Evolutionary conservation across 2,888 invertebrate species (phyloP), one percentile per base, ranked within the genome.

Genomic region (Sinodicranocentrus sp.): DNA sequence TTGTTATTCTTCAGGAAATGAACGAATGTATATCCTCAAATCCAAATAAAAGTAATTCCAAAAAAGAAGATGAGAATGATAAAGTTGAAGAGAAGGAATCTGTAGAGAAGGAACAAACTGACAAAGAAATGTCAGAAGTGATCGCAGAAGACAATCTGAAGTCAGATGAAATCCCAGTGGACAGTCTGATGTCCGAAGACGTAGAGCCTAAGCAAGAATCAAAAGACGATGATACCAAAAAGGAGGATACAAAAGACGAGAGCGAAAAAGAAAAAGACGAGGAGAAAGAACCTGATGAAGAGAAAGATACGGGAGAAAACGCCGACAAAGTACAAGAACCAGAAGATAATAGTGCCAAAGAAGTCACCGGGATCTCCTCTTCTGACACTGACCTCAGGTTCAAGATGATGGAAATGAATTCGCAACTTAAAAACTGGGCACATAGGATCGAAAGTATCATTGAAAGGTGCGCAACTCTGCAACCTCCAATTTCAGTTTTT

Each of bases 401-500:
- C 33, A 82, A 77, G 71, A 61, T 88, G 23, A 68, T 71, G 65
- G 86, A 86, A 70, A 79, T 86, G 79, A 88, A 87, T 70, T 44
- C 59, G 1, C 84, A 84, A 83, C 43, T 88, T n/a, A 44, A 70
- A 39, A 86, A 86, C 61, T 88, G 88, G 88, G 76, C 82, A 26
- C 82, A 79, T 33, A 63, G 86, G 79, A 88, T 88, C 68, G 87
- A 87, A 78, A 82, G 75, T 79, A 82, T 87, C 21, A 73, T 87
- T 70, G 85, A 87, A 87, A 88, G 88, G 88, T 86, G 86, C 88
- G 87, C 87, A 88, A 87, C 88, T 88, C 86, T 88, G 88, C 87
- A 88, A 88, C 87, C 87, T 84, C 44, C 67, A 25, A 57, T 33
- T 80, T 84, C 84, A 79, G 78, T 83, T 83, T 84, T 78, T 59